These are phyloP conservation scores for Torymus aiolomorphi DNA, from an alignment of 2,888 invertebrate species.

Conservation along the genomic window DNA sequence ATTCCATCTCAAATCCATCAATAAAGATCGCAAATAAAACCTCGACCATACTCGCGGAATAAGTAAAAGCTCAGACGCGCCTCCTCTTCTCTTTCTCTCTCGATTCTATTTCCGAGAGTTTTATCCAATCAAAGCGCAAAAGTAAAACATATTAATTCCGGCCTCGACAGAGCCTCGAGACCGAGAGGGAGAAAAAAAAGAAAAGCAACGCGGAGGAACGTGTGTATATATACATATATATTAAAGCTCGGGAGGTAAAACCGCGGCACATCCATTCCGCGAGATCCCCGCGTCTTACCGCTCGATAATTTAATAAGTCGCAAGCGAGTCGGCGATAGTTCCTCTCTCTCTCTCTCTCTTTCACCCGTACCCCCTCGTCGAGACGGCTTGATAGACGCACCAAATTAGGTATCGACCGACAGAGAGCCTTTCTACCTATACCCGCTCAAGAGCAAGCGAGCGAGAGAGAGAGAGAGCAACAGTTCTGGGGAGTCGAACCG, in stretches of 20 bases:
- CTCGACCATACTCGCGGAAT: no score
- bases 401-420: slow-evolving; percentile 44
- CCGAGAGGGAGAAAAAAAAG: no score
- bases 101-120: no score
- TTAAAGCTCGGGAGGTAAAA: slow-evolving; percentile 9
- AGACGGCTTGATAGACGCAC: slow-evolving; percentile 24
- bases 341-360: background rate
- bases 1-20: no score
- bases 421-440: no score
- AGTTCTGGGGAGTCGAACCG: slow-evolving; percentile 23
- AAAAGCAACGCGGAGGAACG: no score
- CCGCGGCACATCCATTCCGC: slow-evolving; percentile 1
- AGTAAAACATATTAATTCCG: no score
- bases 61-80: no score
- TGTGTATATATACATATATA: background rate
- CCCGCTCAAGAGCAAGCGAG: no score
- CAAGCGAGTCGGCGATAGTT: slow-evolving; percentile 22
- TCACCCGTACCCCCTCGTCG: background rate
- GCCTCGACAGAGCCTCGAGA: no score
- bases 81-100: no score
- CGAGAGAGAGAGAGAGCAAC: slow-evolving; percentile 7
- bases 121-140: no score
- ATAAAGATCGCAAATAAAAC: background rate
- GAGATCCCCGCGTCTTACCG: background rate
- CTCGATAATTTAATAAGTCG: slow-evolving; percentile 44